phyloP scores from a whole-genome alignment of 2,113 vertebrate species.

The Motacilla alba region DNA sequence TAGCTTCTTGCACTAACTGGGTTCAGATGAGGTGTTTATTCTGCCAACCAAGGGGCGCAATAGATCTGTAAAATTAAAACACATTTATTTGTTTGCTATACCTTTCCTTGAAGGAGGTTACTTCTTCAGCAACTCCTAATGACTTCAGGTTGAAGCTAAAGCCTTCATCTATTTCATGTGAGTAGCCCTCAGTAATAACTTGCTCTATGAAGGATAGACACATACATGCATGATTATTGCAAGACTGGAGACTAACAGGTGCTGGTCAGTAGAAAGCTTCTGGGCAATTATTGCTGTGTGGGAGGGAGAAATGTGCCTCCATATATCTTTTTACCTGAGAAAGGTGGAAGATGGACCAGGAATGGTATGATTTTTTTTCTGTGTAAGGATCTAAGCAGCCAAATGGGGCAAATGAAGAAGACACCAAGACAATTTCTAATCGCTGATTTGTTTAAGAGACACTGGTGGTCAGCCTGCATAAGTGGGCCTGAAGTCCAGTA shows the following conservation, averaged over 20 bases:
- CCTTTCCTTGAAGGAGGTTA: not conserved
- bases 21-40: not conserved
- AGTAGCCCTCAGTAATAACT: not conserved
- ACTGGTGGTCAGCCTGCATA: not conserved
- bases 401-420: not conserved
- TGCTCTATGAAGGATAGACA: not conserved
- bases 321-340: not conserved
- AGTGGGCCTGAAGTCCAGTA: not conserved
- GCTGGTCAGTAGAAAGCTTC: not conserved
- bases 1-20: not conserved
- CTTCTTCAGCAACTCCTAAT: not conserved
- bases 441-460: not conserved
- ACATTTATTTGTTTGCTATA: not conserved
- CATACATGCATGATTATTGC: accelerated
- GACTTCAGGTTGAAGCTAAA: not conserved
- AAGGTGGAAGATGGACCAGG: not conserved
- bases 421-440: not conserved
- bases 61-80: not conserved
- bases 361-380: not conserved
- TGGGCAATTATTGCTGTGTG: not conserved
- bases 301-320: not conserved
- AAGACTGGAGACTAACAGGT: not conserved
- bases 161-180: not conserved
- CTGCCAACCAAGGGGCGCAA: not conserved
- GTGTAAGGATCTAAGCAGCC: not conserved